Evolutionary conservation across 2,888 invertebrate species (phyloP).

Genomic region (Acronicta aceris): DNA sequence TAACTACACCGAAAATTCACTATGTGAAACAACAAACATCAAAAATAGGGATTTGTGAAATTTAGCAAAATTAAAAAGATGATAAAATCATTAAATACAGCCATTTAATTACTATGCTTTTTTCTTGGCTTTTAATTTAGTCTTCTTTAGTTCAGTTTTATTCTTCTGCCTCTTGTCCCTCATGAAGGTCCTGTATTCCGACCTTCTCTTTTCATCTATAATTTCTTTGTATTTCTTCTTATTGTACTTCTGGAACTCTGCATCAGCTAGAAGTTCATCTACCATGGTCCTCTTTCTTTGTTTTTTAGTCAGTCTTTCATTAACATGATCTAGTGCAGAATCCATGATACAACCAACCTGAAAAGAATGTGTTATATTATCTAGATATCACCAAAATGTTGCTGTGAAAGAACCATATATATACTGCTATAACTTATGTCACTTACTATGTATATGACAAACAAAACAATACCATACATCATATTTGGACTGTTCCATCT

Average conservation of each 20-base stretch:
- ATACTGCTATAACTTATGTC: too few relatives aligned
- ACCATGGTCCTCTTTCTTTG: constrained; percentile 96
- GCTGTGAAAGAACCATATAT: too few relatives aligned
- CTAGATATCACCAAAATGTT: too few relatives aligned
- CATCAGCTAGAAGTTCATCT: constrained; percentile 97
- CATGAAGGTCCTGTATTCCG: constrained; percentile 92
- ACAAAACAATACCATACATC: too few relatives aligned
- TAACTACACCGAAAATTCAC: too few relatives aligned
- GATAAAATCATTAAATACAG: too few relatives aligned
- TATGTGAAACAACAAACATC: too few relatives aligned
- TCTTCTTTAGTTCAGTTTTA: constrained; percentile 84
- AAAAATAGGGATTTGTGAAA: too few relatives aligned
- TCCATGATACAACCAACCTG: constrained; percentile 95
- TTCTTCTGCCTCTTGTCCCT: constrained; percentile 92
- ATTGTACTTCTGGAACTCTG: constrained; percentile 94
- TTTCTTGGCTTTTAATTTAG: constrained; percentile 74
- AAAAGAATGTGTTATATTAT: background rate
- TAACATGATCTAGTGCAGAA: constrained; percentile 96
- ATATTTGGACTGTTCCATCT: too few relatives aligned
- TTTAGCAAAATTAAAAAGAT: too few relatives aligned
- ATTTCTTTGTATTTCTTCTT: constrained; percentile 95
- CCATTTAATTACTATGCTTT: constrained; percentile 40
- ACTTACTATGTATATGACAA: too few relatives aligned
- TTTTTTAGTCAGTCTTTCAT: constrained; percentile 94
- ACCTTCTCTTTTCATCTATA: constrained; percentile 91